Conservation (phyloP, 2,113 vertebrate genomes). For the Bucco capensis region DNA sequence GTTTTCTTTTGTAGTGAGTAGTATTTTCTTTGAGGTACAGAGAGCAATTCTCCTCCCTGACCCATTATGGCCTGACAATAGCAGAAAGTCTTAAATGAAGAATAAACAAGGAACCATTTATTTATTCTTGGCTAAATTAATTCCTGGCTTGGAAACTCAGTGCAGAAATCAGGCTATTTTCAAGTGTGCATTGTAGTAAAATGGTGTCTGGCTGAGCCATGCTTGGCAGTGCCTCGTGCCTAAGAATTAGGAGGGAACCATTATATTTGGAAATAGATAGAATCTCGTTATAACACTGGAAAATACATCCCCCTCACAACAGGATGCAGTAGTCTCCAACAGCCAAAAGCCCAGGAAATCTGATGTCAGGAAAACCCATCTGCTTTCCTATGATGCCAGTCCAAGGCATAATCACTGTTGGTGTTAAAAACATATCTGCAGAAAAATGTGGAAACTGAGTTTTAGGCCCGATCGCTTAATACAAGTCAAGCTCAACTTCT, state of each 20-base stretch:
- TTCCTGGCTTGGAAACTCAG: slow-evolving; percentile 15
- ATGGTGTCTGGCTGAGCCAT: neutral
- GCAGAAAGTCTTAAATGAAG: slow-evolving; percentile 28
- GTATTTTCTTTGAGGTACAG: neutral
- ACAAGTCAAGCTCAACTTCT: neutral
- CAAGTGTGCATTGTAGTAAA: neutral
- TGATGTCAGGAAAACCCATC: slow-evolving; percentile 44
- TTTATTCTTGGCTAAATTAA: slow-evolving; percentile 46
- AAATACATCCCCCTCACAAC: neutral
- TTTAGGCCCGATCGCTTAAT: neutral
- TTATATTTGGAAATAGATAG: slow-evolving; percentile 31
- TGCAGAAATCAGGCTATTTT: slow-evolving; percentile 12
- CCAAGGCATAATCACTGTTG: neutral
- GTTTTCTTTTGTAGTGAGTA: neutral
- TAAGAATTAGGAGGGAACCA: neutral
- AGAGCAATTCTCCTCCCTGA: neutral
- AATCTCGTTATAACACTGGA: neutral
- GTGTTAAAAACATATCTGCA: slow-evolving; percentile 23
- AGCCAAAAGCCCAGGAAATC: slow-evolving; percentile 27
- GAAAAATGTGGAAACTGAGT: neutral
- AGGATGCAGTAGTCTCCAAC: slow-evolving; percentile 10
- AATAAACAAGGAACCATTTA: slow-evolving; percentile 54
- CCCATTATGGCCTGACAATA: slow-evolving; percentile 9
- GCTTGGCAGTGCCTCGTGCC: neutral
- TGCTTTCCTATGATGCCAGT: slow-evolving; percentile 23